These are phyloP conservation scores for Sternotherus odoratus DNA, from an alignment of 2,797 vertebrate genomes.

Conservation along the genomic window DNA sequence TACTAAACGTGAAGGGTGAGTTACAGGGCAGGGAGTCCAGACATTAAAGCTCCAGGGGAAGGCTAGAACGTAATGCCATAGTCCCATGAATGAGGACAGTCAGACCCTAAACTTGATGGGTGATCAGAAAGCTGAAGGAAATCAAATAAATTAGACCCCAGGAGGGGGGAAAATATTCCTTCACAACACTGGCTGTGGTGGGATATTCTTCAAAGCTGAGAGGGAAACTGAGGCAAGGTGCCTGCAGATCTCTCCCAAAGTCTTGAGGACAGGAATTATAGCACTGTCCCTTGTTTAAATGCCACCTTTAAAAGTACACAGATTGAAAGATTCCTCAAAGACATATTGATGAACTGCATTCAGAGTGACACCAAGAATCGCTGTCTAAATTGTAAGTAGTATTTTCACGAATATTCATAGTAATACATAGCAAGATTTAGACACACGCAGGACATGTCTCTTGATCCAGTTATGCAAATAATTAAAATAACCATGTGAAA, in stretches of 20 bases:
- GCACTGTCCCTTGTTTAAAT: rapidly evolving
- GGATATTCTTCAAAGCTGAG: background rate
- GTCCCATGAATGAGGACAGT: background rate
- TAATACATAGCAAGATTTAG: conserved; percentile 56
- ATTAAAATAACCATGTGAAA: conserved; percentile 35
- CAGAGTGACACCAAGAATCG: background rate
- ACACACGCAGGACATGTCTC: background rate
- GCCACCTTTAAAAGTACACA: background rate
- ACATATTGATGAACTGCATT: background rate
- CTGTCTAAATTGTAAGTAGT: background rate
- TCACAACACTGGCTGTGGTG: background rate
- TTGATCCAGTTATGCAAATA: conserved; percentile 56
- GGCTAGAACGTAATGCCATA: too few relatives aligned
- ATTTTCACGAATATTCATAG: conserved; percentile 17
- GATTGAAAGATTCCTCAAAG: background rate
- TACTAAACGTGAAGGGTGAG: background rate
- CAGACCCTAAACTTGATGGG: background rate
- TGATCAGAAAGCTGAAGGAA: background rate
- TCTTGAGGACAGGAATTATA: background rate
- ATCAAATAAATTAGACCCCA: background rate
- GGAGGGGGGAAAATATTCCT: too few relatives aligned
- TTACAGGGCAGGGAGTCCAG: background rate
- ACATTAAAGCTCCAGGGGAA: background rate
- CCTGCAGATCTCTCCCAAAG: background rate
- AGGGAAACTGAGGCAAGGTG: background rate